Evolutionary conservation across 2,113 vertebrate species (phyloP), one percentile per base, ranked within the genome.

Genomic region (Cisticola juncidis): DNA sequence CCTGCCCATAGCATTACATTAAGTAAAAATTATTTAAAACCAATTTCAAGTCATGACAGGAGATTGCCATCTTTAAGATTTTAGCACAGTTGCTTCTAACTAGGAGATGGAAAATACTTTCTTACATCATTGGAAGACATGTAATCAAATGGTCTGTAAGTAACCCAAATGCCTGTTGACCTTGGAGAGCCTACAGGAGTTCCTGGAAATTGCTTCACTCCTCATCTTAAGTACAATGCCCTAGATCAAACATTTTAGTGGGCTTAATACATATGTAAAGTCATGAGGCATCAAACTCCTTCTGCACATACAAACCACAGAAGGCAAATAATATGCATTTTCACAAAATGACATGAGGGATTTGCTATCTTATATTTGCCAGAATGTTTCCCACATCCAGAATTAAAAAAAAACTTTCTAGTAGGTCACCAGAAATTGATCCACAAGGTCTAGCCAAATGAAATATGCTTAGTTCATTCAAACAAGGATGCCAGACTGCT

Each of bases 221-320:
- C 33, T 71, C 10, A 60, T 35, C 26, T 48, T 35, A 48, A 53
- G 64, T 31, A 61, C 17, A 57, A 2, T 2, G 1, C 5, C 62
- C 35, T 25, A 62, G 5, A 88, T 12, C 70, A 88, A 42, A 79
- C 7, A 58, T 0, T 0, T 76, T 47, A 42, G 9, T 14, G 20
- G 8, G 22, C 62, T 81, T 58, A 72, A 50, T 25, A 23, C 1
- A 4, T 11, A 17, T 0, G 0, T 11, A 29, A 82, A 86, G 33
- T 33, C 35, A 36, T 5, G 6, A 47, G 18, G 36, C 50, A 85
- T 17, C 35, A 64, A 81, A 73, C 4, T 53, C 12, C 33, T 48
- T n/a, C 66, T 50, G 33, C 19, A 56, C 33, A 35, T 25, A 25
- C 12, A 61, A 81, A 85, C 9, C 24, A 73, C 3, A 53, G 44